Evolutionary conservation across 2,888 invertebrate species (phyloP), one percentile per base, ranked within the genome.

Genomic region (Beris chalybata): DNA sequence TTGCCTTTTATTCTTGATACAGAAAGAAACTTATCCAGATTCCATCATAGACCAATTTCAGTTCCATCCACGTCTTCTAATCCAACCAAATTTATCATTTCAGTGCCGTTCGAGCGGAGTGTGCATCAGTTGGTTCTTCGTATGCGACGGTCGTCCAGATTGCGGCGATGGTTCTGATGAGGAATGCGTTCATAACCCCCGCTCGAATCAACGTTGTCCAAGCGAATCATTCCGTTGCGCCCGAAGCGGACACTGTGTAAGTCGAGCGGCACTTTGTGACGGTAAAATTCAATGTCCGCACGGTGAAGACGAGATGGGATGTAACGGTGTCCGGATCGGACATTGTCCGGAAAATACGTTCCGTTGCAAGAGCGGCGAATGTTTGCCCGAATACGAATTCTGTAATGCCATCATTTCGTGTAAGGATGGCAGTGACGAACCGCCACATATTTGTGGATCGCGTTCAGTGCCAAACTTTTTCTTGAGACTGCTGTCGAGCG

Each of bases 71-170:
- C 9, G 2, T 44, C 9, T 44, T 12, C 15, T 50, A 7, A n/a
- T 44, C 9, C 9, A 44, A n/a, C 4, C n/a, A 4, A 48, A 6
- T 13, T 48, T 48, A 6, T 48, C 48, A 61, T 81, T 83, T 64
- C 83, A 95, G 89, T 95, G 95, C 77, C 89, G 89, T 38, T 90
- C 90, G 63, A 89, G 89, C 61, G 95, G 95, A 1, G 85, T 87
- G 12, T 95, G 95, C 79, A 91, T 95, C 76, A 93, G 93, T 74
- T 94, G 93, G 93, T 94, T 92, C 84, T 94, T 93, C 80, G 92
- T 95, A 4, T 95, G 95, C 79, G 94, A 95, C 77, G 77, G 81
- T 12, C 86, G 91, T 71, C 85, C 87, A 70, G 93, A 95, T 76
- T 95, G 95, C 76, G 85, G 86, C 7, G 94, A 94, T 75, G 92